Evolutionary conservation across 2,888 invertebrate genomes (phyloP).

Genomic region (Malacosoma neustria): DNA sequence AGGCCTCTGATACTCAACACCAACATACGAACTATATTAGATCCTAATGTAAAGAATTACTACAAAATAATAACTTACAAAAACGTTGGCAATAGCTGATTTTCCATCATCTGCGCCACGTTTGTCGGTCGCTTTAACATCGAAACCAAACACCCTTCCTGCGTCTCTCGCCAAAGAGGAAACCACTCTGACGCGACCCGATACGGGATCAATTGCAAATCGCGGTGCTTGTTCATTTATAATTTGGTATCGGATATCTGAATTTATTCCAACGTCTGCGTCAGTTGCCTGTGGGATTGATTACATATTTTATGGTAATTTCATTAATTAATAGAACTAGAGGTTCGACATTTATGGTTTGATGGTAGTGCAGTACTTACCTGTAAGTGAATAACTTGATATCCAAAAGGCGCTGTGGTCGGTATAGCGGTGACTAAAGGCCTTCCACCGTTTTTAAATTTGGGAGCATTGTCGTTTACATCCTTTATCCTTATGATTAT

Average conservation of each 20-base stretch:
- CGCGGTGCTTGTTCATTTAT: constrained; percentile 83
- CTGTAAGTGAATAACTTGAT: constrained; percentile 84
- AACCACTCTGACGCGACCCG: constrained; percentile 84
- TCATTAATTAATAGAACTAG: too few species aligned
- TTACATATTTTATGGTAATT: background rate
- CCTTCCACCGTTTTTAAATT: constrained; percentile 82
- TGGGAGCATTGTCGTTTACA: constrained; percentile 88
- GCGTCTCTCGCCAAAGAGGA: constrained; percentile 80
- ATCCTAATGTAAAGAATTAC: too few species aligned
- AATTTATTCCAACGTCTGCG: constrained; percentile 83
- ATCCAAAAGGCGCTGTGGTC: constrained; percentile 86
- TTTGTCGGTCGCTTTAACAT: constrained; percentile 90
- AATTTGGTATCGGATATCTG: constrained; percentile 87
- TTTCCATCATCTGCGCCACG: constrained; percentile 87
- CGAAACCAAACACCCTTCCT: constrained; percentile 88
- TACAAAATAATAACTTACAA: constrained; percentile 79
- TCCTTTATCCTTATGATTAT: constrained; percentile 85
- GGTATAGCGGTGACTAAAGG: constrained; percentile 90
- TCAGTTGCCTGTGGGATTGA: constrained; percentile 78
- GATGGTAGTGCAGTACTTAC: constrained; percentile 46
- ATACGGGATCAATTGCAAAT: constrained; percentile 84
- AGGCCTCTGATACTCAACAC: too few species aligned
- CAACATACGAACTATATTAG: too few species aligned
- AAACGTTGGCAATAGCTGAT: constrained; percentile 89
- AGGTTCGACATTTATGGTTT: too few species aligned